A percentile compares a stretch with the other conserved stretches of the same genome.
Evolutionary conservation across 2,888 invertebrate species (phyloP).

Genomic region (Eristalinus sepulchralis): DNA sequence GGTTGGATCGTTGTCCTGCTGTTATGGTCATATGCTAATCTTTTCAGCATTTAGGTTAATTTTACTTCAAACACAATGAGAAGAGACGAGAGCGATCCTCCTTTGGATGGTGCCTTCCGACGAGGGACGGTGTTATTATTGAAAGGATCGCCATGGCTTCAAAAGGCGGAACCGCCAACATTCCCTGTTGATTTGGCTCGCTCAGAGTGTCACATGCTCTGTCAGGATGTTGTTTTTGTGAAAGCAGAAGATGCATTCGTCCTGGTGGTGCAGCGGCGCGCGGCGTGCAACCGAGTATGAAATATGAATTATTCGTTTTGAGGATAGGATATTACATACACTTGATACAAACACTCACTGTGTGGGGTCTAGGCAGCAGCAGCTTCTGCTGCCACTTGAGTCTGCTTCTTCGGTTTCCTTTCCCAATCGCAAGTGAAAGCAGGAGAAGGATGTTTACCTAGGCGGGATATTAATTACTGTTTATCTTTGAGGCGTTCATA

Average conservation of each 20-base stretch:
- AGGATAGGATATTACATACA: constrained; percentile 40
- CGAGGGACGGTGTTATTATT: constrained; percentile 18
- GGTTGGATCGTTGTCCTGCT: constrained; percentile 52
- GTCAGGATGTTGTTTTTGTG: constrained; percentile 44
- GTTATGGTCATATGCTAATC: constrained; percentile 61
- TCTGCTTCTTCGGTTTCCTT: not conserved
- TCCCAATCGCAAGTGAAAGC: constrained; percentile 17
- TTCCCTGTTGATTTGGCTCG: constrained; percentile 28
- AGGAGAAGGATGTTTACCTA: constrained; percentile 57
- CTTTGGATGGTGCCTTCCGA: constrained; percentile 19
- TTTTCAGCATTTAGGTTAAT: constrained; percentile 62
- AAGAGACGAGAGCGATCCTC: constrained; percentile 14
- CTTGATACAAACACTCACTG: constrained; percentile 17
- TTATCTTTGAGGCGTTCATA: constrained; percentile 50
- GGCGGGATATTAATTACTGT: constrained; percentile 64
- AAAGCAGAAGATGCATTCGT: constrained; percentile 4
- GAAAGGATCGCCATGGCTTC: constrained; percentile 34
- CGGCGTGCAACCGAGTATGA: constrained; percentile 3
- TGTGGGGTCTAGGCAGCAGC: constrained; percentile 46
- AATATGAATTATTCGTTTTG: constrained; percentile 58
- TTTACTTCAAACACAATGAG: constrained; percentile 59
- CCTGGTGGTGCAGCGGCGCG: not conserved
- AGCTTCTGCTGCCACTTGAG: constrained; percentile 46
- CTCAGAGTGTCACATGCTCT: constrained; percentile 32
- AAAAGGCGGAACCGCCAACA: constrained; percentile 40